Percentiles rank a stretch among this genome's conserved stretches.
Conservation (phyloP, 1,140 invertebrate species). For the Rhysida immarginata region DNA sequence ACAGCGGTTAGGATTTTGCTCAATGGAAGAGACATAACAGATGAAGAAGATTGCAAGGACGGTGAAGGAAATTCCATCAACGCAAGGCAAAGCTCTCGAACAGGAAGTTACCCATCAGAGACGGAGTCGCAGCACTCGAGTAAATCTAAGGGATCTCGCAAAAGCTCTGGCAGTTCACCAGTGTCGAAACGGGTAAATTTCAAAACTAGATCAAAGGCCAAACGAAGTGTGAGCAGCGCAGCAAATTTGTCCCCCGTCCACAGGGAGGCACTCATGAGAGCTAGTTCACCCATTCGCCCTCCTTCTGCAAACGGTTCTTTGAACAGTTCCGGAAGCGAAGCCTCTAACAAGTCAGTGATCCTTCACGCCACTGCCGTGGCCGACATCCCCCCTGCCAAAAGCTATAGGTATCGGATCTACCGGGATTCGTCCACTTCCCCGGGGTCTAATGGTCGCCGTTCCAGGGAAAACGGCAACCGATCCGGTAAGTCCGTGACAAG, state of each 20-base stretch:
- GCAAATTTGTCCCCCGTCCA: conserved; percentile 5
- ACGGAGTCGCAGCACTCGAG: not conserved
- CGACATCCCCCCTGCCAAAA: conserved; percentile 19
- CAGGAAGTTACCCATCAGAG: conserved; percentile 3
- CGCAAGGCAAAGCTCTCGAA: too few relatives aligned
- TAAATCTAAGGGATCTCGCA: not conserved
- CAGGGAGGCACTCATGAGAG: not conserved
- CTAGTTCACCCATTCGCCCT: not conserved
- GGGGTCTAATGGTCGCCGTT: not conserved
- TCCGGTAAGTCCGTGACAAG: not conserved
- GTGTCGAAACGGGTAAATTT: conserved; percentile 7
- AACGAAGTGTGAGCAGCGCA: not conserved
- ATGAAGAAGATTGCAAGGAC: not conserved
- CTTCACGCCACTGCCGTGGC: conserved; percentile 22
- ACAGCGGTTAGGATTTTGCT: not conserved
- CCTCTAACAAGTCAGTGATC: conserved; percentile 19
- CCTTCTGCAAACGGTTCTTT: conserved; percentile 1
- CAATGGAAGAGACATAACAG: conserved; percentile 1
- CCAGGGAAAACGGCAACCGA: not conserved
- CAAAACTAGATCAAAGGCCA: conserved; percentile 1
- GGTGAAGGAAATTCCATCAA: not conserved
- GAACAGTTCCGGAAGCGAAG: not conserved
- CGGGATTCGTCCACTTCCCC: not conserved
- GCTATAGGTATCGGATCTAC: conserved; percentile 2
- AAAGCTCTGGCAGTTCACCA: conserved; percentile 1